Base-by-base conservation (phyloP, 2,888 invertebrate species). In the Eupithecia tripunctaria region DNA sequence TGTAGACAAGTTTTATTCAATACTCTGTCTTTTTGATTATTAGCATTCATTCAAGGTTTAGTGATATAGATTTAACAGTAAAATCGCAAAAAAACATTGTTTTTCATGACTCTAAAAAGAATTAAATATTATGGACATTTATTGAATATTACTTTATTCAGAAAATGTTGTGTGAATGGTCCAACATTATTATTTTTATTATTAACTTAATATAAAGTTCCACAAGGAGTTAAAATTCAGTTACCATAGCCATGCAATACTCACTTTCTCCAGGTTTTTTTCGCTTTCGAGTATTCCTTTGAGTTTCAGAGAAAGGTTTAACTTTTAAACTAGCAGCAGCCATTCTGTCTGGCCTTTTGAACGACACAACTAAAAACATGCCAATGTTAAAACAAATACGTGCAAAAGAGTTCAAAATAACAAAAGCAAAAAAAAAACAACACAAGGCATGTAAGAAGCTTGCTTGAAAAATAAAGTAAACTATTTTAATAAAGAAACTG, bases 351-450 rank as follows among this genome's bases (percentile, higher is more conserved):
- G 95, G 95, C 90, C 97, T 97, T 96, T 97, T 97, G 96, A 97
- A 98, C 84, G 97, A 97, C 92, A 97, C 97, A 95, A 97, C 97
- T 97, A 95, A 95, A 56, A 94, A 91, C 89, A 91, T 86, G 85
- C 88, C 76, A 65, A 78, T 72, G 76, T 82, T 72, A 80, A 80
- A 79, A 79, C 80, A 83, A 77, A 79, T 81, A 78, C 78, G 77
- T 80, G 79, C 77, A 76, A 76, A 51, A 38, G 25, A 67, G 59
- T 59, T 59, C 25, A 63, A 63, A 29, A 29, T 41, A 38, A 63
- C 38, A 32, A 32, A 64, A 66, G 38, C 25, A 14, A 59, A 38
- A 15, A 38, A 60, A 14, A 73, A 38, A 62, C 47, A 68, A 65
- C 32, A 29, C 7, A 18, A 63, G 63, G 65, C 65, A 65, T 51